Evolutionary conservation across 2,888 invertebrate species (phyloP).

Genomic region (Lasiommata megera): DNA sequence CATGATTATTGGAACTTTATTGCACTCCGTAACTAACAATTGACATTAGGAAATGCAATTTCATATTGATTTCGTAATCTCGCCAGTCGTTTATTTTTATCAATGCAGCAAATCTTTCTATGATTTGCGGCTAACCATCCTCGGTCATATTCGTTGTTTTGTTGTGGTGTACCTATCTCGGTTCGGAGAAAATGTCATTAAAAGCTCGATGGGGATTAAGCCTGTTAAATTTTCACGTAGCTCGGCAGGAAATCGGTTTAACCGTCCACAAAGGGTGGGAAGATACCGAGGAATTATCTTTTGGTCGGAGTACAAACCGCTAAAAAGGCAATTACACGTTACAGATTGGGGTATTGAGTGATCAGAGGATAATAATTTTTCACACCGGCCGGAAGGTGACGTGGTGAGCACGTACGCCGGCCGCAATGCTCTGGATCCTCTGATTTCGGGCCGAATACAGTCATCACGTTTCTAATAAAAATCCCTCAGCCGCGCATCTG

Average conservation of each 20-base stretch:
- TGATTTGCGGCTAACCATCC: conserved; percentile 78
- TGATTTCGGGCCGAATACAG: conserved; percentile 58
- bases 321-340: conserved; percentile 78
- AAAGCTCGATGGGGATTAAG: conserved; percentile 77
- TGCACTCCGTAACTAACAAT: conserved; percentile 82
- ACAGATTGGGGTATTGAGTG: conserved; percentile 74
- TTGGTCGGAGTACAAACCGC: conserved; percentile 73
- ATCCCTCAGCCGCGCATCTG: conserved; percentile 61
- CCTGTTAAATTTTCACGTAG: conserved; percentile 77
- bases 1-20: conserved; percentile 82
- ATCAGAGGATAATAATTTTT: conserved; percentile 75
- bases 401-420: conserved; percentile 62
- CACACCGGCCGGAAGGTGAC: conserved; percentile 78
- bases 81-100: conserved; percentile 75
- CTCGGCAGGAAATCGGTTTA: conserved; percentile 75
- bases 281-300: conserved; percentile 78
- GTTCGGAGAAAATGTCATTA: conserved; percentile 75
- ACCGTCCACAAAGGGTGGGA: conserved; percentile 75
- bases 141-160: conserved; percentile 68
- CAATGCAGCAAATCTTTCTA: conserved; percentile 79
- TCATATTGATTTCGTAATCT: conserved; percentile 80
- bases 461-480: conserved; percentile 79
- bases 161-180: conserved; percentile 57
- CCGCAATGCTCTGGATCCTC: conserved; percentile 56
- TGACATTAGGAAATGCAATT: conserved; percentile 82